A percentile compares a stretch with the other conserved stretches of the same genome.
Conservation (phyloP, 2,797 vertebrate species). For the Epinephelus malabaricus region DNA sequence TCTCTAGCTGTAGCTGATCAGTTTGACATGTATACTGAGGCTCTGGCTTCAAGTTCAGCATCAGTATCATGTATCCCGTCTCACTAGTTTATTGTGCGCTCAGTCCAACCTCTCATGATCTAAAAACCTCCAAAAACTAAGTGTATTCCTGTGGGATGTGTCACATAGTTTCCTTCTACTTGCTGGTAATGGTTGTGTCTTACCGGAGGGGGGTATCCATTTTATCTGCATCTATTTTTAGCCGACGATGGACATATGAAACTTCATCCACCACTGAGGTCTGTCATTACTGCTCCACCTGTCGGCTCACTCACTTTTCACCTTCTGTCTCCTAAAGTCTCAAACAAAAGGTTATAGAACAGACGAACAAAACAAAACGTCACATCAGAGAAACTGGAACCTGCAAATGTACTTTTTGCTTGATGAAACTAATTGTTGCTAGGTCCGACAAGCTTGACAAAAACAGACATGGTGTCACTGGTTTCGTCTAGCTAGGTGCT, state of each 20-base stretch:
- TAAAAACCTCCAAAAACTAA: neutral
- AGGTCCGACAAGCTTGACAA: no score
- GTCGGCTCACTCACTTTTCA: constrained; percentile 10
- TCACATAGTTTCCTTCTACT: neutral
- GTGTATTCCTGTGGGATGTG: neutral
- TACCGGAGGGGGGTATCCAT: neutral
- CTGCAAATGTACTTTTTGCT: neutral
- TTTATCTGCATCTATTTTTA: constrained; percentile 29
- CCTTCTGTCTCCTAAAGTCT: neutral
- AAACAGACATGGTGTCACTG: no score
- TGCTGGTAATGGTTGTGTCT: neutral
- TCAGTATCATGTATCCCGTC: neutral
- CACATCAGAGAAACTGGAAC: neutral
- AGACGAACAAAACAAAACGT: neutral
- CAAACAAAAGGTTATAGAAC: neutral
- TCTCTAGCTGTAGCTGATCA: neutral
- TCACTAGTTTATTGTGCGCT: neutral
- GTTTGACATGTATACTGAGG: neutral
- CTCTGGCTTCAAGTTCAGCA: neutral
- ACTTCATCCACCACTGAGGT: constrained; percentile 10
- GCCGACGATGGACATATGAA: constrained; percentile 16
- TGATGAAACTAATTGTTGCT: no score
- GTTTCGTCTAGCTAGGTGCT: no score
- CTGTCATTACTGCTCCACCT: constrained; percentile 24
- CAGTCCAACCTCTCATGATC: neutral